Evolutionary conservation across 2,888 invertebrate species (phyloP).

Genomic region (Merodon equestris): DNA sequence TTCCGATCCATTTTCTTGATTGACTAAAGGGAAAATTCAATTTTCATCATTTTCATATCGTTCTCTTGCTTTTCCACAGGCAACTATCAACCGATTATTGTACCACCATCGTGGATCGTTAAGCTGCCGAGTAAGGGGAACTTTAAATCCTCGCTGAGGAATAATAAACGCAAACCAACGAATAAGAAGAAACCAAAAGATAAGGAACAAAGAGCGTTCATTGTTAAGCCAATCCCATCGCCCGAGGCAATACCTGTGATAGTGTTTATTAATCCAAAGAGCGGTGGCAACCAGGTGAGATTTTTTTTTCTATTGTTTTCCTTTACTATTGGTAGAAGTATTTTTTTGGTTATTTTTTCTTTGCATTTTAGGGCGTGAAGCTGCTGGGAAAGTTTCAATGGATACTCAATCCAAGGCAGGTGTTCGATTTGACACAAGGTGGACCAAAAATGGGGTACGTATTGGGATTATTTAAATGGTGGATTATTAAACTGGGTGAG

Average conservation of each 20-base stretch:
- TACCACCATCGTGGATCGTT: conserved; percentile 99
- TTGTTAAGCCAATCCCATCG: conserved; percentile 95
- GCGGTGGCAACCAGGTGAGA: conserved; percentile 93
- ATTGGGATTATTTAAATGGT: no score
- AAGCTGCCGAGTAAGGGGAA: conserved; percentile 93
- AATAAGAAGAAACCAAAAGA: conserved; percentile 81
- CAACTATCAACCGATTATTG: conserved; percentile 91
- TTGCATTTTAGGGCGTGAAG: conserved; percentile 85
- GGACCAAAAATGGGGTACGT: conserved; percentile 92
- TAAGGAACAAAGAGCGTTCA: conserved; percentile 87
- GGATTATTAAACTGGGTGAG: no score
- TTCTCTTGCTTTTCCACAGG: conserved; percentile 79
- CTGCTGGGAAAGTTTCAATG: conserved; percentile 98
- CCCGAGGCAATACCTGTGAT: conserved; percentile 90
- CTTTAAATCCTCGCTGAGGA: conserved; percentile 90
- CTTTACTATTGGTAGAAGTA: conserved; percentile 8
- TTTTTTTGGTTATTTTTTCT: conserved; percentile 20
- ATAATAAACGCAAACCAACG: conserved; percentile 71
- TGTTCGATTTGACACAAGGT: conserved; percentile 96
- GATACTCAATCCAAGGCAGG: conserved; percentile 97
- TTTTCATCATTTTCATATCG: not conserved
- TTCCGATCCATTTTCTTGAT: not conserved
- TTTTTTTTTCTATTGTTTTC: conserved; percentile 4
- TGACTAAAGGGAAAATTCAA: not conserved
- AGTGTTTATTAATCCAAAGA: conserved; percentile 99